Conservation (phyloP, 2,113 vertebrate genomes). For the Uropsilus gracilis region DNA sequence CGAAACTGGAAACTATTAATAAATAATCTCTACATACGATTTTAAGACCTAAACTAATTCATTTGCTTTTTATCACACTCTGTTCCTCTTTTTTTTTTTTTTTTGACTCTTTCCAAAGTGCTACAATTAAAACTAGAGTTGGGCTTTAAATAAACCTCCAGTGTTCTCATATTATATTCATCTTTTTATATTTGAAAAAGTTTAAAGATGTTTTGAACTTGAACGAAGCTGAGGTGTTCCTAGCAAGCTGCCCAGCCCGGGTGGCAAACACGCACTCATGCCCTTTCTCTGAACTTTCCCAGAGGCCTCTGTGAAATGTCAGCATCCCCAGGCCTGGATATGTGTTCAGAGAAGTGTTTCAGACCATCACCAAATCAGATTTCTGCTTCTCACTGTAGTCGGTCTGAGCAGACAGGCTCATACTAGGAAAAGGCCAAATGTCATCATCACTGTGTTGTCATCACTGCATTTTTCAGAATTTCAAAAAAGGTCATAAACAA, state of each 20-base stretch:
- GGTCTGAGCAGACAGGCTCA: neutral
- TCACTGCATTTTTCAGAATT: slow-evolving; percentile 50
- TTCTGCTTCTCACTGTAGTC: neutral
- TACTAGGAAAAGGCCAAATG: neutral
- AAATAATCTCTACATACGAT: neutral
- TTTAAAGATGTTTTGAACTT: neutral
- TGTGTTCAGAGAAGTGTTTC: neutral
- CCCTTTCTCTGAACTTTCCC: neutral
- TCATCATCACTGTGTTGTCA: slow-evolving; percentile 34
- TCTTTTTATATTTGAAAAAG: neutral
- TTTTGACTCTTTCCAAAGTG: neutral
- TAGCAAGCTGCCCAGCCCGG: neutral
- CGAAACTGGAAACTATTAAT: neutral
- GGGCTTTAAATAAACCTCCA: neutral
- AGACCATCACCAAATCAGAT: neutral
- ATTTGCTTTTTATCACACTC: neutral
- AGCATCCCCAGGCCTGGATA: neutral
- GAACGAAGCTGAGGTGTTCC: neutral
- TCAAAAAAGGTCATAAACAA: neutral
- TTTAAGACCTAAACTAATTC: neutral
- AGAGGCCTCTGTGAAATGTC: neutral
- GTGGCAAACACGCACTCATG: neutral
- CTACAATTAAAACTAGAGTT: neutral
- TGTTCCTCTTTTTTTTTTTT: neutral
- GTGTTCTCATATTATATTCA: neutral